These are phyloP conservation scores for Nothocercus nigrocapillus DNA, from an alignment of 2,113 vertebrate species.

Conservation along the genomic window DNA sequence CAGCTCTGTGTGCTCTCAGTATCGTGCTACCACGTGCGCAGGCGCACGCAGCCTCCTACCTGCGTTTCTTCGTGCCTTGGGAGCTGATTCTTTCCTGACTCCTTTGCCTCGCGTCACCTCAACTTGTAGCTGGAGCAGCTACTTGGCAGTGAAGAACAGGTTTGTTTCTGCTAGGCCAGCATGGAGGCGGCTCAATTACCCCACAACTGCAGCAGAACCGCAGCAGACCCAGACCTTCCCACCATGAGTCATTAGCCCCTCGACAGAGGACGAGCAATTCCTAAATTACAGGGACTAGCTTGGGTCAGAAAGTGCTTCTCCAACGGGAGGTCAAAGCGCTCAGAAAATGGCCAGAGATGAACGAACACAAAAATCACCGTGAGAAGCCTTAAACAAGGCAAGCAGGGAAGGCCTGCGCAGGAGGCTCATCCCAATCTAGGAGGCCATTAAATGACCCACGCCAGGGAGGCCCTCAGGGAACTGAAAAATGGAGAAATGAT, in stretches of 20 bases:
- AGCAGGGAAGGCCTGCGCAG: neutral
- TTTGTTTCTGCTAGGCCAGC: neutral
- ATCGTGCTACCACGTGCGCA: too few relatives aligned
- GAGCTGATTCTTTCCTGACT: too few relatives aligned
- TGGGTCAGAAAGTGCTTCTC: neutral
- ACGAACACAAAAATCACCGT: neutral
- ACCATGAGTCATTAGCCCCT: neutral
- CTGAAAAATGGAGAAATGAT: neutral
- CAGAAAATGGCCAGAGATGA: neutral
- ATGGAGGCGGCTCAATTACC: neutral
- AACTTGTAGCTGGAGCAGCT: fast-evolving
- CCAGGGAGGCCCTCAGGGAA: constrained; percentile 27
- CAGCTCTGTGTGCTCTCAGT: too few relatives aligned
- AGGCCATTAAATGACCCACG: neutral
- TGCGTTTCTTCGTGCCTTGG: too few relatives aligned
- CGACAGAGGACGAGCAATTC: neutral
- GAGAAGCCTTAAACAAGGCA: neutral
- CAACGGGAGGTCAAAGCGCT: neutral
- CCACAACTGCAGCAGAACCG: fast-evolving
- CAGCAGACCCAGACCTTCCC: neutral
- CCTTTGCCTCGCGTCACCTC: neutral
- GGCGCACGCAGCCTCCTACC: too few relatives aligned
- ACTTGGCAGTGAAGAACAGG: neutral
- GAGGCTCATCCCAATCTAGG: neutral
- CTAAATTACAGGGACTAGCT: neutral